These are phyloP conservation scores for Zapornia atra DNA, from an alignment of 2,113 vertebrate genomes.

Conservation along the genomic window DNA sequence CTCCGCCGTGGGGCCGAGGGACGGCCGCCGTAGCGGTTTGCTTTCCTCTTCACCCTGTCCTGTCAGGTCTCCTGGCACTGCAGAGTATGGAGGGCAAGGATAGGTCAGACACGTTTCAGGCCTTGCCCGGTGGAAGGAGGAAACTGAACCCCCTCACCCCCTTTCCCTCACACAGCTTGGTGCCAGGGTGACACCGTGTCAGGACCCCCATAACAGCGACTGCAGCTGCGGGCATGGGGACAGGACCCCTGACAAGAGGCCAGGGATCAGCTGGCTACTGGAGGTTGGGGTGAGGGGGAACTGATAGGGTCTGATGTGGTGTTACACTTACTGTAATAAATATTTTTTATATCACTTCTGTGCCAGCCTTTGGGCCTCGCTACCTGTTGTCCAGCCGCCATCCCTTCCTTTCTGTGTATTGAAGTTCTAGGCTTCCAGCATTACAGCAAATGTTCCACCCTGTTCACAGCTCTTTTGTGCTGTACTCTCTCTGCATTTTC, in stretches of 20 bases:
- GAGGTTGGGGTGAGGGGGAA: no score
- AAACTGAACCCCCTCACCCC: fast-evolving
- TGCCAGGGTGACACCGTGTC: fast-evolving
- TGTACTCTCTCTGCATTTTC: neutral
- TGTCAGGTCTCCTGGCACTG: neutral
- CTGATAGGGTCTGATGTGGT: neutral
- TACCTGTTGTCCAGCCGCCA: fast-evolving
- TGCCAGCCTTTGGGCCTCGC: neutral
- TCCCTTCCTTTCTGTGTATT: neutral
- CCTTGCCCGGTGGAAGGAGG: neutral
- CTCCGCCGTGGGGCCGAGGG: neutral
- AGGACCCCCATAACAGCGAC: neutral
- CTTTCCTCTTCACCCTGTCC: neutral
- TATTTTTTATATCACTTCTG: neutral
- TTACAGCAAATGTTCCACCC: fast-evolving
- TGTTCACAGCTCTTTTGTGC: neutral
- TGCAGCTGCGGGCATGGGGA: fast-evolving
- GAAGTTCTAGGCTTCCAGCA: fast-evolving
- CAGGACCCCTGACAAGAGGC: fast-evolving
- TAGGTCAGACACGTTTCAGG: no score
- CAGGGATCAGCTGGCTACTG: fast-evolving
- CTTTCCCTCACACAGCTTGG: neutral
- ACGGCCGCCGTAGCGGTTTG: neutral
- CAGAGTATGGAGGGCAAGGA: neutral
- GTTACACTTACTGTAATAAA: neutral